phyloP scores from a whole-genome alignment of 2,113 vertebrate genomes.

The Ciconia maguari region DNA sequence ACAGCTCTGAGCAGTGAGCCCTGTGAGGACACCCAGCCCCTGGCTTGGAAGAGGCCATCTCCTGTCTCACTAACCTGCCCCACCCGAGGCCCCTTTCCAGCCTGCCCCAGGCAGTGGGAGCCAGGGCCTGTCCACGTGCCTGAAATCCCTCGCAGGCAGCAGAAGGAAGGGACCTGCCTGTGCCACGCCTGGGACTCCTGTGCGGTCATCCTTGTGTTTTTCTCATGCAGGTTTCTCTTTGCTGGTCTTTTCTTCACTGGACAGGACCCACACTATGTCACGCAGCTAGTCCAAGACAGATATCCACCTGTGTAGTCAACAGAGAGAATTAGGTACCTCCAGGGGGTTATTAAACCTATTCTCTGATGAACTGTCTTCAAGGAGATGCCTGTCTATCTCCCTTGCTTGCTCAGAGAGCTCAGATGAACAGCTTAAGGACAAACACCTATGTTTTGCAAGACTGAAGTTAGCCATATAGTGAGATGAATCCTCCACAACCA shows the following conservation, averaged over 20 bases:
- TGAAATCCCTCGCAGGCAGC: not conserved
- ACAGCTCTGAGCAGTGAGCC: rapidly evolving
- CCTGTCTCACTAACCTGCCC: not conserved
- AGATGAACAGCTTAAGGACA: not conserved
- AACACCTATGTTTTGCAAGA: not conserved
- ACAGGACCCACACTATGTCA: not conserved
- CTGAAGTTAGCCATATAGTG: not conserved
- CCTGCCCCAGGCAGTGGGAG: not conserved
- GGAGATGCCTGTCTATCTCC: not conserved
- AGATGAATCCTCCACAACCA: not conserved
- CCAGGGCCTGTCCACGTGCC: rapidly evolving
- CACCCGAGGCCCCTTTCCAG: not conserved
- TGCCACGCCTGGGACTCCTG: rapidly evolving
- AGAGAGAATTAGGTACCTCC: not conserved
- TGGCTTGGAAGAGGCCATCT: not conserved
- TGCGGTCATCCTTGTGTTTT: not conserved
- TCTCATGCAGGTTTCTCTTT: not conserved
- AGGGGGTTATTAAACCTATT: not conserved
- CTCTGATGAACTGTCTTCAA: not conserved
- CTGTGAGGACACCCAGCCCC: not conserved
- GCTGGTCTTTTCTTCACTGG: not conserved
- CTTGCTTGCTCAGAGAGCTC: not conserved
- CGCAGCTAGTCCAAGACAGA: not conserved
- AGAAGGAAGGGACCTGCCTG: not conserved
- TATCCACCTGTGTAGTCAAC: not conserved